Base-by-base conservation (phyloP, 64 coral and sea anemone genomes). In the Stylophora pistillata region DNA sequence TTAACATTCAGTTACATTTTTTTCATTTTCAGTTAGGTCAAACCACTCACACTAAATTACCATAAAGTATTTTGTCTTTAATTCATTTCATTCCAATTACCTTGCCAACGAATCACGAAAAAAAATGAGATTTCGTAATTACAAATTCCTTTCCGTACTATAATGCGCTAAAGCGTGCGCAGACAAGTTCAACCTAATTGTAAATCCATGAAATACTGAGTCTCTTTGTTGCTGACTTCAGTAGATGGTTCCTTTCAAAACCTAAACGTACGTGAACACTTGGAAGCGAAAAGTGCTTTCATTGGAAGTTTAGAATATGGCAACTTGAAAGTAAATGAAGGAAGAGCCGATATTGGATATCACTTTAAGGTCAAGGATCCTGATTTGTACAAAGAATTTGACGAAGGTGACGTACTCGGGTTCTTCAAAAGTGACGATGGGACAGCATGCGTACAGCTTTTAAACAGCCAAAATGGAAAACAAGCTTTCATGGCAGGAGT, bases 341-440 rank as follows among this genome's bases (percentile, higher is more conserved):
- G 58, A 13, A 91, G 91, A 20, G 96, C 93, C 52, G 96, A 98
- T 64, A 98, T 98, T 53, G 96, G 92, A 26, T 98, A 98, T 56
- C 93, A 95, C 82, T 89, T 98, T 15, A 86, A 87, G 64, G 53
- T 98, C 0, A 95, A 85, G 27, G 85, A 92, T 58, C 78, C 76
- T 7, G 12, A 91, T 63, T 27, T 88, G 26, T 74, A 32, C 26
- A 74, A 92, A 10, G 71, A 95, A 3, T 89, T 92, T 55, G 69
- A 93, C n/a, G 96, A 98, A 76, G 96, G 96, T 11, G 90, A 98
- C 25, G 90, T 98, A 15, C 90, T 98, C 11, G 96, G 90, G 10
- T 98, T 98, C 64, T 94, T 93, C 77, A 87, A 94, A 34, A 87
- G 86, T 58, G 82, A 89, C n/a, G 69, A 81, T 65, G 89, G 91